A percentile compares a stretch with the other conserved stretches of the same genome.
Conservation (phyloP, 2,113 vertebrate species). For the Aegithalos caudatus region DNA sequence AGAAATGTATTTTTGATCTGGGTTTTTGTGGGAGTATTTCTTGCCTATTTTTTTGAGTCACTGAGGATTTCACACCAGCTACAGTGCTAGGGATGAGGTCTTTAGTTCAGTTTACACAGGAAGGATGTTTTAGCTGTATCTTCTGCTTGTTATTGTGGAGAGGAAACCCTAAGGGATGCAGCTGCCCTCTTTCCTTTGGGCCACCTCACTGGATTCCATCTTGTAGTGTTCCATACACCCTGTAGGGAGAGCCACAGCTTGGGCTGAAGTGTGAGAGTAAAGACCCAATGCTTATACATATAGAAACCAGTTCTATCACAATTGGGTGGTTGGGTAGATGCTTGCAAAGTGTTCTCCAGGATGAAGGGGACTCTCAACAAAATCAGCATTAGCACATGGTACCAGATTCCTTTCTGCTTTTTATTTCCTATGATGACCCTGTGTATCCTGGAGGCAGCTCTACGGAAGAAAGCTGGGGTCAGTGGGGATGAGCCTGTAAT, state of each 20-base stretch:
- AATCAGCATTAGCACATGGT: neutral
- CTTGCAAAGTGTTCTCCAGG: neutral
- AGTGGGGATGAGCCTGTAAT: neutral
- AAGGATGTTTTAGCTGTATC: neutral
- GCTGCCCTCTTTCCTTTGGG: neutral
- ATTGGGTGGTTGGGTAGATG: neutral
- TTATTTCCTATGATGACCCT: neutral
- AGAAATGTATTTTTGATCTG: neutral
- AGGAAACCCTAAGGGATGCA: neutral
- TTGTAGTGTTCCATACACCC: neutral
- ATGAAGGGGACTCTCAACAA: neutral
- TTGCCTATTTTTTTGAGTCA: neutral
- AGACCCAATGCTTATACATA: neutral
- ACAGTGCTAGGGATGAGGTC: neutral
- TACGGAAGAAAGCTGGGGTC: neutral
- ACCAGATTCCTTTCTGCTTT: neutral
- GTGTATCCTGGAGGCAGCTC: neutral
- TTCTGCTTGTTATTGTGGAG: neutral
- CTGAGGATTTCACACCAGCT: neutral
- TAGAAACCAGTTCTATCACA: neutral
- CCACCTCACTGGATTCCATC: accelerated
- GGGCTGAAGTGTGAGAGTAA: neutral
- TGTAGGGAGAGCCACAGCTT: neutral
- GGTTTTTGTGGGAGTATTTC: neutral
- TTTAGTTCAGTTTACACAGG: neutral